Evolutionary conservation across 2,113 vertebrate species (phyloP), one percentile per base, ranked within the genome.

Genomic region (Centrocercus urophasianus): DNA sequence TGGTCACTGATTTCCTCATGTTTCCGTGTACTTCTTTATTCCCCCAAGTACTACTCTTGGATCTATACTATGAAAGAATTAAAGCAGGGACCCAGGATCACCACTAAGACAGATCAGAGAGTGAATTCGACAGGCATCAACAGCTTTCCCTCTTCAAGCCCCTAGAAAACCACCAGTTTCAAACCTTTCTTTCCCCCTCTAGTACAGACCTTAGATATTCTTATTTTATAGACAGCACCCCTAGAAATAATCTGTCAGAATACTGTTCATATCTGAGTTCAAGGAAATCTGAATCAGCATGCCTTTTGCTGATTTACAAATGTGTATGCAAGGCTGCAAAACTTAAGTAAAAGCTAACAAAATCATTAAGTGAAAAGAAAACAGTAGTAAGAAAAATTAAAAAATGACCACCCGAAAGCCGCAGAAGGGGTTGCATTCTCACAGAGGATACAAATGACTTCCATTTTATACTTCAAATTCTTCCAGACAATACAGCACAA

Each of bases 331-430:
- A 78, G 61, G 36, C 50, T 85, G 50, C 36, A 18, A 81, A 71
- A 92, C 60, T 90, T 85, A 76, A 91, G 91, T 83, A 87, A 89
- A 91, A 91, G 70, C 54, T 93, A 92, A 90, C 38, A 78, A 81
- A 88, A 63, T 71, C 42, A 81, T 66, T 47, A 82, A 82, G 60
- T 20, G 76, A 85, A 84, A 88, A 70, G 11, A 25, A 90, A 75
- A 60, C 6, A 56, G 34, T 25, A 50, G 32, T 61, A 70, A 78
- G 66, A 92, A 92, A 92, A 94, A 94, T 57, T 90, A 30, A 78
- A 82, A 93, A 85, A 92, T 78, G 40, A 78, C 88, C 56, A 88
- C 48, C n/a, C 30, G 25, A 82, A 88, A 90, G 76, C 56, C 74
- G 61, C 66, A 95, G 83, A 60, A 85, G 75, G 28, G 71, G 16